A percentile compares a stretch with the other conserved stretches of the same genome.
phyloP scores from a whole-genome alignment of 2,113 vertebrate species.

The Equus przewalskii region DNA sequence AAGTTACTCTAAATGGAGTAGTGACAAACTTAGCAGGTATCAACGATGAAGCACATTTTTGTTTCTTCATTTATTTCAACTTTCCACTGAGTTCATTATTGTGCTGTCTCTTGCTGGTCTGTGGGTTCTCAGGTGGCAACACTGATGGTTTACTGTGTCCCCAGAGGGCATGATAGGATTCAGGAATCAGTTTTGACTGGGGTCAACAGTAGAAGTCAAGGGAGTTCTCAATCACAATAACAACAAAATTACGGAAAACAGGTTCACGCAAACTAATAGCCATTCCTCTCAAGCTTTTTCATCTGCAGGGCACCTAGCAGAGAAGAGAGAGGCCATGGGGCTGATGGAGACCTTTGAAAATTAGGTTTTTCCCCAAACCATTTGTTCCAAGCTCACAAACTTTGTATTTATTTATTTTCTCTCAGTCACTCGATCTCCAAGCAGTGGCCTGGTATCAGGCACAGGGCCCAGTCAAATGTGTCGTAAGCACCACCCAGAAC shows the following conservation, averaged over 20 bases:
- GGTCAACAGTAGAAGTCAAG: not conserved
- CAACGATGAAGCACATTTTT: not conserved
- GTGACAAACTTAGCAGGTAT: not conserved
- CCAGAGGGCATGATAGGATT: not conserved
- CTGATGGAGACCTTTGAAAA: conserved; percentile 11
- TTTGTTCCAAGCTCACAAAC: not conserved
- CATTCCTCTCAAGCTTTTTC: not conserved
- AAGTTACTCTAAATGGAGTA: not conserved
- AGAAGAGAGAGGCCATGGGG: not conserved
- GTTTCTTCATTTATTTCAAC: not conserved
- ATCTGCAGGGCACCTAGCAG: not conserved
- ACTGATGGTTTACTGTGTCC: not conserved
- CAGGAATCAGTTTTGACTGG: not conserved
- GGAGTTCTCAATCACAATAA: conserved; percentile 10
- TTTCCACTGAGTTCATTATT: not conserved
- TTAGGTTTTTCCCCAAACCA: not conserved
- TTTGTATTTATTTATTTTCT: not conserved
- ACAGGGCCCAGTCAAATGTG: not conserved
- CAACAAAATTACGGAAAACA: not conserved
- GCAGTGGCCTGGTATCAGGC: not conserved
- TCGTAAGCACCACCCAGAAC: too few relatives aligned
- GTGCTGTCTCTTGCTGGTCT: not conserved
- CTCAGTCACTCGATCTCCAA: not conserved
- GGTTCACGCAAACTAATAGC: not conserved
- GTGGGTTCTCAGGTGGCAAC: not conserved